These are phyloP conservation scores for Tupaia chinensis DNA, from an alignment of 2,113 vertebrate species.

Conservation along the genomic window DNA sequence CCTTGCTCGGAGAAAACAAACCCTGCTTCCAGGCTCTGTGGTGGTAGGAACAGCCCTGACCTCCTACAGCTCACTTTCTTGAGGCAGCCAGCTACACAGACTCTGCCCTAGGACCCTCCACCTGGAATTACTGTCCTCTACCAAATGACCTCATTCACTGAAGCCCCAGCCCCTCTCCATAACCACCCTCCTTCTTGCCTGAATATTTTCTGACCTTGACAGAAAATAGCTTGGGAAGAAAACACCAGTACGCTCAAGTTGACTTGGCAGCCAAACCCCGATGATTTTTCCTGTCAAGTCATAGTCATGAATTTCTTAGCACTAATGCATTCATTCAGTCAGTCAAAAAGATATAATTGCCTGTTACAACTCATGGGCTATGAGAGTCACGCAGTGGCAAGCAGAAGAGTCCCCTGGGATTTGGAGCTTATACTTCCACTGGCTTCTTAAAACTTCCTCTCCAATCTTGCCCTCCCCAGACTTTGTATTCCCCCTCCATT, in stretches of 20 bases:
- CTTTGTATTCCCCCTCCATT: fast-evolving
- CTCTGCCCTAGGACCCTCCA: neutral
- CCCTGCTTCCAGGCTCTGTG: neutral
- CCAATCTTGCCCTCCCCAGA: neutral
- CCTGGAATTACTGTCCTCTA: neutral
- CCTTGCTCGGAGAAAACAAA: neutral
- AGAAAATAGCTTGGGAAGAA: neutral
- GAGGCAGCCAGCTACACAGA: neutral
- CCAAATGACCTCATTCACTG: neutral
- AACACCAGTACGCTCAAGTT: neutral
- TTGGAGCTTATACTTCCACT: neutral
- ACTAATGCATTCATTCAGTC: neutral
- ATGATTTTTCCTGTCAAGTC: neutral
- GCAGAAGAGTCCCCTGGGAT: neutral
- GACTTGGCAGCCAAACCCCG: slow-evolving; percentile 11
- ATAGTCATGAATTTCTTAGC: neutral
- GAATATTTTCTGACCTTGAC: neutral
- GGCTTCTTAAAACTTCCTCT: neutral
- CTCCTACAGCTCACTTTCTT: neutral
- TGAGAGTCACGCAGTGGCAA: neutral
- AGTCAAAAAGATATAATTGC: neutral
- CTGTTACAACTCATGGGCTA: neutral
- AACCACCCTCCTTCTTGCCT: neutral
- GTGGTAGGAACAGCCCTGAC: neutral
- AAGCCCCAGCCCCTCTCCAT: neutral